Evolutionary conservation across 2,888 invertebrate species (phyloP).

Genomic region (Eumerus sabulonum): DNA sequence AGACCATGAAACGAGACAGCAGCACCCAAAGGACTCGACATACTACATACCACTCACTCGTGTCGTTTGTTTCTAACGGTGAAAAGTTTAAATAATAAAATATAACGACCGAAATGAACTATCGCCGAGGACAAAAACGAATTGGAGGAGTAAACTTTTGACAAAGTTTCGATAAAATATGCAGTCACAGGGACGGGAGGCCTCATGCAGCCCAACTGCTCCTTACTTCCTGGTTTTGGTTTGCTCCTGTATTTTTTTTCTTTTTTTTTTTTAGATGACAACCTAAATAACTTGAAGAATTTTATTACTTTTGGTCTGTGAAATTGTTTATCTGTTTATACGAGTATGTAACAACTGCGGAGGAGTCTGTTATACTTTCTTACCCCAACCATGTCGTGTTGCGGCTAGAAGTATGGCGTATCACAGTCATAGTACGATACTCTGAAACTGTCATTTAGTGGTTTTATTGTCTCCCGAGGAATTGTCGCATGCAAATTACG

Average conservation of each 20-base stretch:
- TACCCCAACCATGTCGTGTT: background rate
- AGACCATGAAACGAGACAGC: conserved; percentile 39
- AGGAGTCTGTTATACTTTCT: conserved; percentile 39
- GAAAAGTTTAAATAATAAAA: conserved; percentile 69
- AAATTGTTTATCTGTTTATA: conserved; percentile 66
- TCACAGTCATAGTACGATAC: background rate
- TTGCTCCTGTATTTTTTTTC: too few relatives aligned
- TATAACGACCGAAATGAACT: conserved; percentile 64
- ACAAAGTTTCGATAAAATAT: conserved; percentile 66
- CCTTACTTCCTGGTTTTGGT: too few relatives aligned
- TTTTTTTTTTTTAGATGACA: conserved; percentile 15
- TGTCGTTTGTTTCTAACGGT: conserved; percentile 49
- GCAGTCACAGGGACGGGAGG: conserved; percentile 11
- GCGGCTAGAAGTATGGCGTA: background rate
- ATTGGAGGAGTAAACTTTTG: conserved; percentile 43
- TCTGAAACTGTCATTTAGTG: conserved; percentile 48
- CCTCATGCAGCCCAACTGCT: background rate
- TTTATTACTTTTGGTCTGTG: conserved; percentile 58
- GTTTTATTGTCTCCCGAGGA: conserved; percentile 48
- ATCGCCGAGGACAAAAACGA: conserved; percentile 21
- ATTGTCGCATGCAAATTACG: conserved; percentile 34
- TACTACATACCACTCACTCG: conserved; percentile 9
- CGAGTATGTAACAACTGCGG: conserved; percentile 43
- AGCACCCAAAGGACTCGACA: conserved; percentile 3
- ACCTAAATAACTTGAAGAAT: conserved; percentile 61